phyloP scores from a whole-genome alignment of 2,113 vertebrate species.

The Agelaius phoeniceus region DNA sequence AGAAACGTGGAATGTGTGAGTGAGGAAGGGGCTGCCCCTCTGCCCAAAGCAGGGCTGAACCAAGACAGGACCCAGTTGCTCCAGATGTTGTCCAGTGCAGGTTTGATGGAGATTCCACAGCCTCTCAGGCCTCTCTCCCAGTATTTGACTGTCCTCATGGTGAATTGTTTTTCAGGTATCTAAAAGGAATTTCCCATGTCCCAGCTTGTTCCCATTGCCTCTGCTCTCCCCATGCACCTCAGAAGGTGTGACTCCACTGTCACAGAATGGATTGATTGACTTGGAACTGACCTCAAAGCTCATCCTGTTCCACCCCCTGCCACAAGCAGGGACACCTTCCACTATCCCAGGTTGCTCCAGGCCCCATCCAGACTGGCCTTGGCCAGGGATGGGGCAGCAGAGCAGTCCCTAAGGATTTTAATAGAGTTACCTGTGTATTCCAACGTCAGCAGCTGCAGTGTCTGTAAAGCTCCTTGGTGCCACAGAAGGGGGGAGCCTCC shows the following conservation, averaged over 20 bases:
- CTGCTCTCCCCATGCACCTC: not conserved
- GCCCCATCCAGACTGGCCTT: rapidly evolving
- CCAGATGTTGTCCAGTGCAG: not conserved
- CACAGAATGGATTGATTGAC: not conserved
- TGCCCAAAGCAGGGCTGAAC: not conserved
- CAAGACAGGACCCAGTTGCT: not conserved
- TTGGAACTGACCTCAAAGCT: not conserved
- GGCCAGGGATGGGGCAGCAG: not conserved
- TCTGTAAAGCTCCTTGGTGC: not conserved
- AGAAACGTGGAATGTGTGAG: not conserved
- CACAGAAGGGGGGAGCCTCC: not conserved
- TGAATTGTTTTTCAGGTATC: not conserved
- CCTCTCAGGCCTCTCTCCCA: not conserved
- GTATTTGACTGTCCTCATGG: not conserved
- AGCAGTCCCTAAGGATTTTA: not conserved
- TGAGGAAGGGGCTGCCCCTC: not conserved
- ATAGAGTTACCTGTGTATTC: not conserved
- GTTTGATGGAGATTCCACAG: not conserved
- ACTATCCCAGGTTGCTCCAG: rapidly evolving
- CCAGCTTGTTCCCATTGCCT: not conserved
- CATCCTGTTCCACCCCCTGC: not conserved
- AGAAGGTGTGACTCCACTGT: not conserved
- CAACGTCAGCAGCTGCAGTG: not conserved
- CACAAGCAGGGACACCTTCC: not conserved
- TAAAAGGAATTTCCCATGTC: not conserved